Percentiles rank a stretch among this genome's conserved stretches.
phyloP scores from a whole-genome alignment of 53 echinoderm and acorn worm species.

The Stichopus horrens region DNA sequence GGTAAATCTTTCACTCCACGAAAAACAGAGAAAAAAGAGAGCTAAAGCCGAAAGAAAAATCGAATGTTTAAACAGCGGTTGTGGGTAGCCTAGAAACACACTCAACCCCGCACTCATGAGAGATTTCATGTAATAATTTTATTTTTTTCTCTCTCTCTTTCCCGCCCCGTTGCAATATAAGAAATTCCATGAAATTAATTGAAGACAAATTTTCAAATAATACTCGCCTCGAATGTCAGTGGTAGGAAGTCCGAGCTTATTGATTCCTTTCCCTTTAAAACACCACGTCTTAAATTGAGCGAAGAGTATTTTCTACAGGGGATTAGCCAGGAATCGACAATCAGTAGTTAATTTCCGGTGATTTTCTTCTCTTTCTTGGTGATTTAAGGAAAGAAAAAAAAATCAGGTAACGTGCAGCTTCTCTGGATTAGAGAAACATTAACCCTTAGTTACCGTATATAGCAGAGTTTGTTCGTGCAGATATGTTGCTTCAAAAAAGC shows the following conservation, averaged over 20 bases:
- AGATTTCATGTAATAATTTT: constrained; percentile 32
- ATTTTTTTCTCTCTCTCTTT: background rate
- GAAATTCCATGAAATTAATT: constrained; percentile 45
- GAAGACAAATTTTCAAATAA: constrained; percentile 45
- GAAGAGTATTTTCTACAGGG: constrained; percentile 44
- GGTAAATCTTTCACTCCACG: constrained; percentile 27
- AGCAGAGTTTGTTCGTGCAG: too few relatives aligned
- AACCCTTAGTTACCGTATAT: too few relatives aligned
- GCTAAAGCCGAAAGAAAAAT: constrained; percentile 18
- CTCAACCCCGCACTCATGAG: constrained; percentile 18
- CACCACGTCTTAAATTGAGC: constrained; percentile 32
- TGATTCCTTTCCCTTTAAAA: constrained; percentile 20
- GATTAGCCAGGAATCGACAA: constrained; percentile 43
- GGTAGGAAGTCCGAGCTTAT: constrained; percentile 21
- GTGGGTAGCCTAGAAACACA: constrained; percentile 41
- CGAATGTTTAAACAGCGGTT: constrained; percentile 43
- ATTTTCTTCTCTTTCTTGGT: constrained; percentile 55
- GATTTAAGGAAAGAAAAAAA: background rate
- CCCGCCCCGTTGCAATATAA: background rate
- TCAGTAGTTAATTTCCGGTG: constrained; percentile 63
- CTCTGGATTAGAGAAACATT: background rate
- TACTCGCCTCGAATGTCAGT: constrained; percentile 21
- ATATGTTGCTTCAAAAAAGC: too few relatives aligned
- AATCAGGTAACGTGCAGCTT: constrained; percentile 32
- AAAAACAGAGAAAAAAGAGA: background rate